A percentile compares a stretch with the other conserved stretches of the same genome.
Evolutionary conservation across 2,888 invertebrate species (phyloP).

Genomic region (Pinctada fucata): DNA sequence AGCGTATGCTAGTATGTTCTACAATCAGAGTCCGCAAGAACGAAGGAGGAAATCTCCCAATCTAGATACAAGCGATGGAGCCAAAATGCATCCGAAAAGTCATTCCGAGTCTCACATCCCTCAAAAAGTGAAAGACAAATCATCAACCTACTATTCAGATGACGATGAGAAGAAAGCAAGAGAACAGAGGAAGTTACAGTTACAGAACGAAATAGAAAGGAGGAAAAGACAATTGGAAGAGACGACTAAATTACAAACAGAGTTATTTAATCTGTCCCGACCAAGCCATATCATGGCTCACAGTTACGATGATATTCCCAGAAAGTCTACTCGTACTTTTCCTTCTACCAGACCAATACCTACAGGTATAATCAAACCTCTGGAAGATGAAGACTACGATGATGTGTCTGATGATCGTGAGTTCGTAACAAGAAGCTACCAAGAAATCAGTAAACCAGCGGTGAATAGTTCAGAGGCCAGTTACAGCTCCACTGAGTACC

Average conservation of each 20-base stretch:
- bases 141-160: conserved; percentile 56
- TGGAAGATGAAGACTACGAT: conserved; percentile 69
- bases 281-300: conserved; percentile 66
- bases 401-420: conserved; percentile 30
- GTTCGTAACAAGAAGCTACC: conserved; percentile 33
- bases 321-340: conserved; percentile 44
- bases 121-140: conserved; percentile 31
- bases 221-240: conserved; percentile 82
- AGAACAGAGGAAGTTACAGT: conserved; percentile 81
- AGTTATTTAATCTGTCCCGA: conserved; percentile 76
- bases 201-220: conserved; percentile 82
- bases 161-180: conserved; percentile 80
- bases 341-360: conserved; percentile 58
- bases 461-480: conserved; percentile 45
- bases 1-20: conserved; percentile 66
- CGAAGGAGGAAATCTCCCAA: conserved; percentile 45
- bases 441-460: conserved; percentile 46
- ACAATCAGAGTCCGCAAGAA: conserved; percentile 54
- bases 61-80: conserved; percentile 23
- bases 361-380: conserved; percentile 73
- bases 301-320: conserved; percentile 69
- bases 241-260: conserved; percentile 79
- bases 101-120: conserved; percentile 57
- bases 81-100: conserved; percentile 47
- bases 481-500: conserved; percentile 74